These are phyloP conservation scores for Erebia epiphron DNA, from an alignment of 2,888 invertebrate genomes.

Conservation along the genomic window DNA sequence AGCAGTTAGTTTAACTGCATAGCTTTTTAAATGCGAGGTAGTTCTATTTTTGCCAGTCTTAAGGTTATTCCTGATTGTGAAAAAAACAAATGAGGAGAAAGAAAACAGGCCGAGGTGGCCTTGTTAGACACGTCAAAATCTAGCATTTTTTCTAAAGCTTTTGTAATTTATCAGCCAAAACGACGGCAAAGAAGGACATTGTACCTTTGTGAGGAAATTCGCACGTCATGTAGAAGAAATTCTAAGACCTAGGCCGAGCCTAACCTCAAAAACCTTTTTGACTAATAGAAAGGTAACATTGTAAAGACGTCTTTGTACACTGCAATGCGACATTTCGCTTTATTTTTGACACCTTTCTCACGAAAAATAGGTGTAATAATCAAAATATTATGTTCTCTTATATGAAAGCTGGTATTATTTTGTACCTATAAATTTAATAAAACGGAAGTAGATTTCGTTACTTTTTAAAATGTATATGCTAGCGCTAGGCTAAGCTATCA, in stretches of 20 bases:
- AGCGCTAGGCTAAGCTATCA: too few relatives aligned
- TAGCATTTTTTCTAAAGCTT: slow-evolving; percentile 17
- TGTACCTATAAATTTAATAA: too few relatives aligned
- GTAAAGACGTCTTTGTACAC: slow-evolving; percentile 7
- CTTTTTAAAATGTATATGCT: too few relatives aligned
- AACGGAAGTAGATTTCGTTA: too few relatives aligned
- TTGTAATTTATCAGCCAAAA: slow-evolving; percentile 11
- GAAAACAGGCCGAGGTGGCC: background rate
- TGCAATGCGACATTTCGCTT: slow-evolving; percentile 16
- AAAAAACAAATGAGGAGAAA: slow-evolving; percentile 5
- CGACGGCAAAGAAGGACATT: slow-evolving; percentile 13
- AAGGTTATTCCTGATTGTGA: background rate
- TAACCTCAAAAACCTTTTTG: slow-evolving; percentile 20
- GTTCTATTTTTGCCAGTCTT: background rate
- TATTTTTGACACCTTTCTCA: background rate
- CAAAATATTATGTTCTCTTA: background rate
- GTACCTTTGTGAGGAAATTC: slow-evolving; percentile 14
- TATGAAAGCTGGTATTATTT: too few relatives aligned
- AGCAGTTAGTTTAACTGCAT: too few relatives aligned
- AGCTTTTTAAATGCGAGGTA: background rate
- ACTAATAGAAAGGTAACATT: slow-evolving; percentile 19
- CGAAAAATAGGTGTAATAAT: background rate
- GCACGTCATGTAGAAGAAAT: slow-evolving; percentile 9
- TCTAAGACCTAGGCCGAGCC: background rate
- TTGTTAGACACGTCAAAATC: slow-evolving; percentile 8